Base-by-base conservation (phyloP, 2,113 vertebrate genomes). In the Lethenteron reissneri region DNA sequence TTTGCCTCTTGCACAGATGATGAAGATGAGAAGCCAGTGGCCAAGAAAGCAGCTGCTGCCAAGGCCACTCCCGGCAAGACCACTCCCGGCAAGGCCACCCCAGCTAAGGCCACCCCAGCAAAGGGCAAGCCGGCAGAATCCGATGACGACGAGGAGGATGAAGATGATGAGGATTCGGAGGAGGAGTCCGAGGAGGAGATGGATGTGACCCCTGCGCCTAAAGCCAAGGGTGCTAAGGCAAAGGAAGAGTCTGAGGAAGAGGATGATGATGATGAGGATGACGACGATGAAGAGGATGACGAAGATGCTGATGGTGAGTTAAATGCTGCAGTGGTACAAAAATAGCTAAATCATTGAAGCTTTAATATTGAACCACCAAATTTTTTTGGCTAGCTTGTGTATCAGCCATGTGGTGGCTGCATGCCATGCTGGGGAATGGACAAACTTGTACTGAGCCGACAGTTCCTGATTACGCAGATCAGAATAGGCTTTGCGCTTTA, bases 151-250 rank as follows among this genome's bases (percentile, higher is more conserved):
- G 11, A 68, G 9, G 64, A 68, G n/a, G 64, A 68, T 11, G 64
- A 68, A 17, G 64, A 68, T 11, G 62, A 68, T 68, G 62, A 68
- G 15, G 62, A 68, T 68, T n/a, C n/a, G n/a, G 64, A 68, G 10
- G 64, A 68, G 11, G 64, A 68, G 9, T n/a, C n/a, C n/a, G 64
- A 68, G 10, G 64, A 68, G 25, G 64, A 68, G n/a, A 68, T 68
- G 64, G 64, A 68, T 11, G 64, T 68, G 25, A 68, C 64, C 9
- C 64, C 64, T n/a, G 64, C 25, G 64, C n/a, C 64, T 17, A 8
- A 10, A 11, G n/a, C 64, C 64, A 68, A 68, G 64, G 64, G n/a
- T 68, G 25, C 41, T 41, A 41, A 41, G 41, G 5, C 41, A 41
- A 41, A 41, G 41, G 41, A 68, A 68, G 64, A 25, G n/a, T 14